These are phyloP conservation scores for Romanomermis culicivorax DNA, from an alignment of 2,888 invertebrate genomes.

Conservation along the genomic window DNA sequence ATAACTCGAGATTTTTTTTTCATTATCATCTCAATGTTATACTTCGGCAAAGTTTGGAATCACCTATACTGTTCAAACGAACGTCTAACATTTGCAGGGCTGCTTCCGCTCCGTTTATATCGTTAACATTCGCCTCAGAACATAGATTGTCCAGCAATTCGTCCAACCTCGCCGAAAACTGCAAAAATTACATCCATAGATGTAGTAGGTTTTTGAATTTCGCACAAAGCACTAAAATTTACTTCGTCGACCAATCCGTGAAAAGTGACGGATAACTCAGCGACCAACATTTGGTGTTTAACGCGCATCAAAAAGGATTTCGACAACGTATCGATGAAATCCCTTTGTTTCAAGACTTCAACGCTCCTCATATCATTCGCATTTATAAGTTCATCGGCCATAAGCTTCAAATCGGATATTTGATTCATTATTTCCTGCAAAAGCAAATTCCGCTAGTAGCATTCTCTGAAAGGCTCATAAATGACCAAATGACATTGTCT, in stretches of 20 bases:
- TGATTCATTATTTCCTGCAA: slow-evolving; percentile 49
- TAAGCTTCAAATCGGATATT: slow-evolving; percentile 52
- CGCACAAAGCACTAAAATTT: slow-evolving; percentile 10
- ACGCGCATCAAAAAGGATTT: slow-evolving; percentile 51
- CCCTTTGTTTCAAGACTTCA: slow-evolving; percentile 48
- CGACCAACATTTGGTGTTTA: slow-evolving; percentile 48
- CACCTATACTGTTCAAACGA: slow-evolving; percentile 28
- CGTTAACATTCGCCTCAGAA: slow-evolving; percentile 26
- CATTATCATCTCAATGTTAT: no score
- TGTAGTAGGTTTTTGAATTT: background rate
- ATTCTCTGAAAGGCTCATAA: background rate
- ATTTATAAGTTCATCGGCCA: slow-evolving; percentile 38
- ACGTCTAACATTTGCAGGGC: slow-evolving; percentile 28
- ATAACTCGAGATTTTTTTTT: no score
- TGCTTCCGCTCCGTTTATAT: slow-evolving; percentile 25
- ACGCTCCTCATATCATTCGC: slow-evolving; percentile 34
- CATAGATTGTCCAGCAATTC: slow-evolving; percentile 30
- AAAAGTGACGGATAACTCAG: slow-evolving; percentile 52
- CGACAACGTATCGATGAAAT: slow-evolving; percentile 61
- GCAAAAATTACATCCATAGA: slow-evolving; percentile 11
- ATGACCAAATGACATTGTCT: no score
- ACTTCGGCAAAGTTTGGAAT: no score
- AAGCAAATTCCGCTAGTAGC: no score
- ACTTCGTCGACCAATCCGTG: slow-evolving; percentile 51
- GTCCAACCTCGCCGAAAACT: slow-evolving; percentile 30